phyloP scores from a whole-genome alignment of 2,888 invertebrate species.

The Chorisops tibialis region DNA sequence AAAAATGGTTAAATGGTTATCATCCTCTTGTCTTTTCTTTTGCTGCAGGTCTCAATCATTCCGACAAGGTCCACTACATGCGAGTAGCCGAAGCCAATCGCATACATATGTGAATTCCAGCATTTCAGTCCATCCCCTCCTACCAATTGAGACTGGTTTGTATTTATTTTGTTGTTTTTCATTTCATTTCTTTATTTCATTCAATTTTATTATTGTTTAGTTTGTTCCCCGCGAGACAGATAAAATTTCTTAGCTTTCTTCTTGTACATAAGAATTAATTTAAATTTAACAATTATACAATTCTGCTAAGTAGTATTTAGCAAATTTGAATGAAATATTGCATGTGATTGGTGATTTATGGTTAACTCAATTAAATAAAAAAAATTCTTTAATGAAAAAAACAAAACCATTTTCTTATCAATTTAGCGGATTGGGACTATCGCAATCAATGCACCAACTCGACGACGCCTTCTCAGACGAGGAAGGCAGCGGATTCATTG shows the following conservation, averaged over 20 bases:
- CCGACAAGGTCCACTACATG: slow-evolving; percentile 65
- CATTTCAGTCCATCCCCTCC: slow-evolving; percentile 91
- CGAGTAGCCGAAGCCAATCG: slow-evolving; percentile 56
- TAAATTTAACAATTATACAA: not conserved
- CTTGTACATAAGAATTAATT: not conserved
- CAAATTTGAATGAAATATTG: not conserved
- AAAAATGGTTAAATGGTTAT: slow-evolving; percentile 35
- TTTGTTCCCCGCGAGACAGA: slow-evolving; percentile 14
- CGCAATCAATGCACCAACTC: slow-evolving; percentile 54
- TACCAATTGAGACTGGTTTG: slow-evolving; percentile 79
- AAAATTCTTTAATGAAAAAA: not conserved
- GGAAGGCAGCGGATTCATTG: slow-evolving; percentile 64
- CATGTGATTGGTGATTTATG: not conserved
- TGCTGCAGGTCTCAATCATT: slow-evolving; percentile 87
- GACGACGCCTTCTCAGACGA: slow-evolving; percentile 86
- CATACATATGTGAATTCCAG: slow-evolving; percentile 76
- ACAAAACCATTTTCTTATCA: not conserved
- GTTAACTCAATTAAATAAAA: not conserved
- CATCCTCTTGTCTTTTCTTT: slow-evolving; percentile 54
- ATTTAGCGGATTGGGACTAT: slow-evolving; percentile 53
- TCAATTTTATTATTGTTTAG: slow-evolving; percentile 19
- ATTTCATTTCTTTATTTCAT: slow-evolving; percentile 36
- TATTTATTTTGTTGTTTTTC: slow-evolving; percentile 45
- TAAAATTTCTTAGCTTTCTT: not conserved
- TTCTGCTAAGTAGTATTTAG: not conserved